A percentile compares a stretch with the other conserved stretches of the same genome.
Conservation (phyloP, 2,888 invertebrate genomes). For the Parthenolecanium corni region DNA sequence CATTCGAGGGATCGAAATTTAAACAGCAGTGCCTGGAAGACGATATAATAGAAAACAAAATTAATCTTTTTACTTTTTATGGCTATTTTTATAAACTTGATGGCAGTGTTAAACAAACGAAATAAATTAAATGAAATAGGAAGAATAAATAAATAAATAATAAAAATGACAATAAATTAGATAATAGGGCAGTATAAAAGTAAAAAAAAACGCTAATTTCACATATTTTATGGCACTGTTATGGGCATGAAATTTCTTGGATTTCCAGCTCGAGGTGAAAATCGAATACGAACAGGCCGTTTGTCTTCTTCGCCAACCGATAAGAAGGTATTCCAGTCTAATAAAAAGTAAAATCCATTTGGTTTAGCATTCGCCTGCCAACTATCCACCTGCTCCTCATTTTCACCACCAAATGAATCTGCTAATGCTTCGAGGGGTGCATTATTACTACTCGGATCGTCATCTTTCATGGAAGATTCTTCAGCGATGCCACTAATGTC, state of each 20-base stretch:
- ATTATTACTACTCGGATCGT: slow-evolving; percentile 31
- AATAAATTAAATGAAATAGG: no score
- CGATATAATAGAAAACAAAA: no score
- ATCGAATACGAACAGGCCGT: slow-evolving; percentile 57
- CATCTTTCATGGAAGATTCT: neutral
- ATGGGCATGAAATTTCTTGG: slow-evolving; percentile 64
- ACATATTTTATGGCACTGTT: slow-evolving; percentile 50
- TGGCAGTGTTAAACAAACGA: no score
- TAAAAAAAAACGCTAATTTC: no score
- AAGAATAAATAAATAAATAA: no score
- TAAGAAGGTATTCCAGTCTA: slow-evolving; percentile 76
- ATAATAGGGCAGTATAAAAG: no score
- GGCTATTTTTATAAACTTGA: no score
- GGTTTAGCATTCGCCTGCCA: slow-evolving; percentile 42
- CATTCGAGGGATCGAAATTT: no score
- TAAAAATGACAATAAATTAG: no score
- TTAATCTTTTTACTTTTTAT: no score
- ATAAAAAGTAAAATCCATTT: slow-evolving; percentile 71
- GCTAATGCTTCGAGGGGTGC: slow-evolving; percentile 55
- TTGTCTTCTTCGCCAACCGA: slow-evolving; percentile 65
- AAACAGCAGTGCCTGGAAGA: no score
- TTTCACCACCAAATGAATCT: slow-evolving; percentile 60
- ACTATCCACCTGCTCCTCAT: slow-evolving; percentile 46
- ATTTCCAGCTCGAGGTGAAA: slow-evolving; percentile 70
- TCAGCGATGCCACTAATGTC: no score